Evolutionary conservation across 2,888 invertebrate species (phyloP).

Genomic region (Nezara viridula): DNA sequence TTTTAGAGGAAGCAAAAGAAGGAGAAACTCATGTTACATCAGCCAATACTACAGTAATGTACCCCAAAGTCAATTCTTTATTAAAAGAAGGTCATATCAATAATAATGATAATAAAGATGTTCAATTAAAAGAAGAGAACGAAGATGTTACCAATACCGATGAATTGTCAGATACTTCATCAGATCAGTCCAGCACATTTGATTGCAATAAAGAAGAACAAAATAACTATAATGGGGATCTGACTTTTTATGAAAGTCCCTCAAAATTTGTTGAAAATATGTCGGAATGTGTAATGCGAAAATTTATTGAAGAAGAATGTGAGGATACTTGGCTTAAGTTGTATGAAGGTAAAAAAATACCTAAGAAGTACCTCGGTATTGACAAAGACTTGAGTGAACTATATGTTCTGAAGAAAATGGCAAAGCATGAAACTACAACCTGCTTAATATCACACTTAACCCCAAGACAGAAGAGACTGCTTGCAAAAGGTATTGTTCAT

Average conservation of each 20-base stretch:
- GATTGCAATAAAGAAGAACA: neutral
- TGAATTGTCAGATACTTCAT: neutral
- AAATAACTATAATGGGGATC: neutral
- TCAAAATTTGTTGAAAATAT: conserved; percentile 24
- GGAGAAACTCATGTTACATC: neutral
- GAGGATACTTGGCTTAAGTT: conserved; percentile 5
- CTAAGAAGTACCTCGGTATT: neutral
- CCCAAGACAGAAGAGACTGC: conserved; percentile 32
- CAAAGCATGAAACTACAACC: neutral
- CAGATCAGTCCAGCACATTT: neutral
- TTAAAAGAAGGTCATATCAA: neutral
- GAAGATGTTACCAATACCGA: neutral
- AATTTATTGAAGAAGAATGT: neutral
- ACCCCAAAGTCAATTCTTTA: neutral
- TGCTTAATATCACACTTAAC: conserved; percentile 5
- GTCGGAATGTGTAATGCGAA: neutral
- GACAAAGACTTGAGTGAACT: conserved; percentile 48
- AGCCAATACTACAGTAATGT: neutral
- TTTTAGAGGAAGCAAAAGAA: neutral
- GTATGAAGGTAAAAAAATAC: neutral
- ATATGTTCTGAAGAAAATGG: conserved; percentile 36
- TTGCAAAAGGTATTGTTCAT: neutral
- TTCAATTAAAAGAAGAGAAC: neutral
- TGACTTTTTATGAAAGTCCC: conserved; percentile 32
- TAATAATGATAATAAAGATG: neutral